These are phyloP conservation scores for Polypterus bichir DNA, from an alignment of 2,113 vertebrate species.

Conservation along the genomic window DNA sequence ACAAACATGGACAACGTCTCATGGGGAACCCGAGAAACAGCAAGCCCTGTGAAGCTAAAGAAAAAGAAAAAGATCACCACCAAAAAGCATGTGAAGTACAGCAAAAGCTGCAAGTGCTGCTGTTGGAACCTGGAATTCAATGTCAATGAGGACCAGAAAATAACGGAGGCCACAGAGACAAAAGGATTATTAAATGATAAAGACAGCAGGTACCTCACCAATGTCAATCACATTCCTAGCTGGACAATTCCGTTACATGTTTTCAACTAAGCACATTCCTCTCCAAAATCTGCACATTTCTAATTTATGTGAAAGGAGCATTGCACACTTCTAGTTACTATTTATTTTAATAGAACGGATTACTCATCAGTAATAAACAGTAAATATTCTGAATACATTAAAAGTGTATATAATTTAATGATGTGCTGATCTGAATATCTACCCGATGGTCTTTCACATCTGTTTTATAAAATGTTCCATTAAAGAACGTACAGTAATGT, in stretches of 20 bases:
- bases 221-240: conserved; percentile 9
- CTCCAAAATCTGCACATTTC: not conserved
- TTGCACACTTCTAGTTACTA: not conserved
- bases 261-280: not conserved
- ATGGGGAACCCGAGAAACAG: conserved; percentile 49
- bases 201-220: not conserved
- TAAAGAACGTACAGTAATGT: too few species aligned
- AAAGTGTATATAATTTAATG: too few species aligned
- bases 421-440: too few species aligned
- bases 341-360: not conserved
- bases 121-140: conserved; percentile 3
- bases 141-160: not conserved
- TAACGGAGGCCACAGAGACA: not conserved
- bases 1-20: conserved; percentile 53
- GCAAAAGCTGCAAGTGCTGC: conserved; percentile 25
- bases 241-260: conserved; percentile 10
- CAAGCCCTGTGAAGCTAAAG: conserved; percentile 7
- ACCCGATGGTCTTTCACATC: too few species aligned
- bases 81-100: conserved; percentile 11
- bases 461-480: too few species aligned
- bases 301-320: not conserved
- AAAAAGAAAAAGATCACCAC: not conserved
- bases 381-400: too few species aligned
- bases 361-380: too few species aligned
- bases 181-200: not conserved